Percentiles rank a stretch among this genome's conserved stretches.
These are phyloP conservation scores for Phaethon lepturus DNA, from an alignment of 2,113 vertebrate genomes.

Conservation along the genomic window DNA sequence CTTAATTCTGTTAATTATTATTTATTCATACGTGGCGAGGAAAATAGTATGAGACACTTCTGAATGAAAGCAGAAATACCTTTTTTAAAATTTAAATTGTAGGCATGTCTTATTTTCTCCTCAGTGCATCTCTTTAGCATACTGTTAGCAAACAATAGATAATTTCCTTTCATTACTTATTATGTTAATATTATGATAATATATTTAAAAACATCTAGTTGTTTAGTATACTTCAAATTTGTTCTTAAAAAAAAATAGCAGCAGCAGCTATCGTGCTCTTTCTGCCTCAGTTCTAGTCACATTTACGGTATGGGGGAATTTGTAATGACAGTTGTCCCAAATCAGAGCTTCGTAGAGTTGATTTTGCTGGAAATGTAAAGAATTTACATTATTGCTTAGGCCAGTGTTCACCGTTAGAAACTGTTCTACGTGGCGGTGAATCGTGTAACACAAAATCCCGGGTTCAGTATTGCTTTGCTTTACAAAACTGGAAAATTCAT, in stretches of 20 bases:
- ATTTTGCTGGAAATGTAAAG: constrained; percentile 55
- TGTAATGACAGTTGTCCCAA: constrained; percentile 38
- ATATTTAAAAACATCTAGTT: constrained; percentile 85
- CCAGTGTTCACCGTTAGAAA: neutral
- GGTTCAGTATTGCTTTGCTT: constrained; percentile 19
- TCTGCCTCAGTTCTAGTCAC: constrained; percentile 37
- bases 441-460: neutral
- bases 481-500: neutral
- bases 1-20: constrained; percentile 81
- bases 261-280: constrained; percentile 48
- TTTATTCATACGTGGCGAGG: constrained; percentile 74
- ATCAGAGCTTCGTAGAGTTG: neutral
- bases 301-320: constrained; percentile 35
- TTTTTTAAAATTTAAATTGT: constrained; percentile 80
- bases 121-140: constrained; percentile 81
- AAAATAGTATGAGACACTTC: constrained; percentile 75
- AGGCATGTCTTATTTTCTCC: constrained; percentile 82
- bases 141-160: constrained; percentile 86
- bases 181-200: constrained; percentile 89
- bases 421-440: neutral
- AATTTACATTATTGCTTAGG: neutral
- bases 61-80: constrained; percentile 80
- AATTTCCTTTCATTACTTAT: constrained; percentile 86
- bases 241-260: constrained; percentile 72
- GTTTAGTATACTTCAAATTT: constrained; percentile 83